Evolutionary conservation across 2,797 vertebrate genomes (phyloP), one percentile per base, ranked within the genome.

Genomic region (Acrossocheilus fasciatus): DNA sequence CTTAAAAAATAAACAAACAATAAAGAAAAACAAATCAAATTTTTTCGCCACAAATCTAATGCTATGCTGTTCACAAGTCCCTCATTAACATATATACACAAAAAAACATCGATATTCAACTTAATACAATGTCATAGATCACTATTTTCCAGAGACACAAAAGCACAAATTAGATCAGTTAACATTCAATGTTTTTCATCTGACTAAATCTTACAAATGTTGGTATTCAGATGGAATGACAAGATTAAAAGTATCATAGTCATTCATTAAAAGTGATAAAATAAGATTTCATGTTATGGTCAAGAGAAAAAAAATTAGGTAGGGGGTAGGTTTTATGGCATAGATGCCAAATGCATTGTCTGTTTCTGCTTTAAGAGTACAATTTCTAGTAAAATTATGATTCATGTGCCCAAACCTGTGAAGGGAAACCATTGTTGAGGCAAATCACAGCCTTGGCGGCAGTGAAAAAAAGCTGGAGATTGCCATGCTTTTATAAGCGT

Each of bases 401-500:
- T 62, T 72, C 23, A 70, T 52, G 69, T 57, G 12, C 11, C 62
- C 26, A 64, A 64, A 30, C n/a, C 62, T 64, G 11, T 64, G 36
- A n/a, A 73, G 68, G 39, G 10, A 62, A 43, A 41, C 8, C 68
- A 17, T 18, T 59, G 34, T 57, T 39, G 59, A 52, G 20, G 72
- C 70, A 83, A 74, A 84, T 66, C 43, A 39, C 23, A 10, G 41
- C 43, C 6, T 52, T 76, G 62, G 15, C 23, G 64, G 64, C 20
- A 82, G 47, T 75, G 79, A 64, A 36, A 26, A 52, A 80, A 74
- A 52, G 34, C 43, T 73, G n/a, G 9, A 66, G 36, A 68, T 80
- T 85, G 70, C 77, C 45, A 26, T 62, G 57, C 73, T 82, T 85
- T 82, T 39, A 75, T 54, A 74, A 84, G 77, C 57, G 30, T 79